These are phyloP conservation scores for Notarius lentiginosus DNA, from an alignment of 2,113 vertebrate genomes.

Conservation along the genomic window DNA sequence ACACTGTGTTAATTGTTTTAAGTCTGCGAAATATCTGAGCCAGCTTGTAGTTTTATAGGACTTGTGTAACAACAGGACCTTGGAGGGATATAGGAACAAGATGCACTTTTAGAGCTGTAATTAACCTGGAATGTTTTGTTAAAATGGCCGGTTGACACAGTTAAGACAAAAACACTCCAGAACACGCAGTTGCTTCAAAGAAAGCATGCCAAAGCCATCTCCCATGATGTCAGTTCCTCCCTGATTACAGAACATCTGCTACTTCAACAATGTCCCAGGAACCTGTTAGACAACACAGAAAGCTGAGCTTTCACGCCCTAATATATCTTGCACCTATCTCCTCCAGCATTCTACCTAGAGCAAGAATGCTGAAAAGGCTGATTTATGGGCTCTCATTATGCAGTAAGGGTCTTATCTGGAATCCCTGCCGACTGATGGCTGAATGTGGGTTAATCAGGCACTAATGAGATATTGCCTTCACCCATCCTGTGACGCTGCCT, in stretches of 20 bases:
- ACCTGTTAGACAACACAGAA: constrained; percentile 55
- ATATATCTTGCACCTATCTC: constrained; percentile 60
- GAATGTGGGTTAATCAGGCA: constrained; percentile 48
- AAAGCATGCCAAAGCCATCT: not conserved
- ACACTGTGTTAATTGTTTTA: not conserved
- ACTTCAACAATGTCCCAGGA: constrained; percentile 46
- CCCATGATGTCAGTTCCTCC: constrained; percentile 29
- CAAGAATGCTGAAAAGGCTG: constrained; percentile 49
- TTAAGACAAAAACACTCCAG: not conserved
- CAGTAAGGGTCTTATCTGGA: constrained; percentile 53
- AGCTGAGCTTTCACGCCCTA: constrained; percentile 44
- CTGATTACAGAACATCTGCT: constrained; percentile 27
- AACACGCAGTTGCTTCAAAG: not conserved
- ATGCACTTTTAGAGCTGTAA: constrained; percentile 1
- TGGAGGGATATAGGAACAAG: not conserved
- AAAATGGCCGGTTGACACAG: not conserved
- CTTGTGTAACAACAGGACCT: not conserved
- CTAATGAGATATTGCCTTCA: constrained; percentile 40
- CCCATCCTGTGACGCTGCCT: constrained; percentile 24
- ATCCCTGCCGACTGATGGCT: constrained; percentile 41
- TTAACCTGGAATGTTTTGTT: constrained; percentile 2
- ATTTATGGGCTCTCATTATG: constrained; percentile 58
- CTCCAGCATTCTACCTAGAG: constrained; percentile 38
- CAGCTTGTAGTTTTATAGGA: not conserved
- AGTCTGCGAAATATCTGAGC: not conserved